Conservation (phyloP, 2,888 invertebrate genomes). For the Caenorhabditis imperialis region DNA sequence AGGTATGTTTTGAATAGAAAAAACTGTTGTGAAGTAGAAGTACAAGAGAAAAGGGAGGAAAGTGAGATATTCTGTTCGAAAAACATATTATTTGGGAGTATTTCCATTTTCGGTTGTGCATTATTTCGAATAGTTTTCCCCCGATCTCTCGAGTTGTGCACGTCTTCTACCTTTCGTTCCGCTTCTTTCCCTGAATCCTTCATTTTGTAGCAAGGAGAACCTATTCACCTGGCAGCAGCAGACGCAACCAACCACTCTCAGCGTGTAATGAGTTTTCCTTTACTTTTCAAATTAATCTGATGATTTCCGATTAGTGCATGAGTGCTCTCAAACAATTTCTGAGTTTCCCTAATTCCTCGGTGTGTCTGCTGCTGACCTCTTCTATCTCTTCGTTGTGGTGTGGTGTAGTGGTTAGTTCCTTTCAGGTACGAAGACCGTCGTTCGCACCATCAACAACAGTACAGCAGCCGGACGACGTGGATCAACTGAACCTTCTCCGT, state of each 20-base stretch:
- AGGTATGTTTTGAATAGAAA: conserved; percentile 49
- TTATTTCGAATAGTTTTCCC: too few species aligned
- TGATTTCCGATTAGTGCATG: conserved; percentile 34
- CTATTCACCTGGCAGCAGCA: conserved; percentile 67
- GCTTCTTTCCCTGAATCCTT: background rate
- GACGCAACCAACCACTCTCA: conserved; percentile 61
- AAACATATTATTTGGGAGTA: too few species aligned
- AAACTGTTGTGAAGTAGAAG: background rate
- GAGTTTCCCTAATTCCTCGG: background rate
- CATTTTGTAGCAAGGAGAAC: conserved; percentile 67
- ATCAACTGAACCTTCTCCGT: conserved; percentile 29
- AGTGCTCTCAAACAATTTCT: conserved; percentile 38
- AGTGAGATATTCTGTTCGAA: too few species aligned
- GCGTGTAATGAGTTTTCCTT: conserved; percentile 57
- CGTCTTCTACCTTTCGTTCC: conserved; percentile 5
- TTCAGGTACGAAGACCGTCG: conserved; percentile 37
- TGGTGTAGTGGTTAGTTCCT: conserved; percentile 19
- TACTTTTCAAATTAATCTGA: conserved; percentile 11
- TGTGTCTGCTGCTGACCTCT: conserved; percentile 35
- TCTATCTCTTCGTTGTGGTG: conserved; percentile 19
- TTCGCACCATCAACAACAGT: conserved; percentile 16
- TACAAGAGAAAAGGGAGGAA: background rate
- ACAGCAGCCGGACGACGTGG: conserved; percentile 36
- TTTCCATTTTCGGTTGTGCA: too few species aligned
- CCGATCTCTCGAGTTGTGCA: conserved; percentile 1